phyloP scores from a whole-genome alignment of 2,888 invertebrate genomes.

The Strigamia crassipes region DNA sequence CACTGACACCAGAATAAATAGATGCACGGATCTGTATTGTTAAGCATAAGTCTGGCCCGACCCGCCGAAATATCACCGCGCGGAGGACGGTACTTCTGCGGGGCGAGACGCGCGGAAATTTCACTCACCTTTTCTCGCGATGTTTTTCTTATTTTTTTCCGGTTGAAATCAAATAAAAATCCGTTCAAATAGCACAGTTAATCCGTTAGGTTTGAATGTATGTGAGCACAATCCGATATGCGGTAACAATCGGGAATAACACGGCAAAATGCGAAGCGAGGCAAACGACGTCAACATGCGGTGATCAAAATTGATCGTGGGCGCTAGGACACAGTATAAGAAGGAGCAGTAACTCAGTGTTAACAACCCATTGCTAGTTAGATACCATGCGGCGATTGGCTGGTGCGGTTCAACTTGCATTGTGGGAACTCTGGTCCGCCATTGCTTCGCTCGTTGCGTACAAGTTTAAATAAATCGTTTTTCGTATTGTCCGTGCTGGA shows the following conservation, averaged over 20 bases:
- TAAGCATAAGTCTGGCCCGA: neutral
- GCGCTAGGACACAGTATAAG: neutral
- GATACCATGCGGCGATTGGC: too few relatives aligned
- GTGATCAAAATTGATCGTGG: slow-evolving; percentile 34
- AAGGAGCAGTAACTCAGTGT: too few relatives aligned
- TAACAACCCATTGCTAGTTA: too few relatives aligned
- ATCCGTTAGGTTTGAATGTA: neutral
- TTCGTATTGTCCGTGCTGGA: too few relatives aligned
- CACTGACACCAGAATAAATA: neutral
- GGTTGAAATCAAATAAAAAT: neutral
- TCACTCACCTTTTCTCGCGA: neutral
- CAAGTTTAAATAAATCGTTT: too few relatives aligned
- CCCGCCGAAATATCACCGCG: neutral
- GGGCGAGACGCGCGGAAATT: neutral
- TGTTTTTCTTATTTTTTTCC: neutral
- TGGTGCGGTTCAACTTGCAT: too few relatives aligned
- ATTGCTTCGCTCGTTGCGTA: too few relatives aligned
- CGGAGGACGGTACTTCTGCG: too few relatives aligned
- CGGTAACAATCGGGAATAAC: neutral
- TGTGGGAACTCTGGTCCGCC: too few relatives aligned
- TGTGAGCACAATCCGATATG: neutral
- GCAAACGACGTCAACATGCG: slow-evolving; percentile 14
- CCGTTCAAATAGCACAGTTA: neutral
- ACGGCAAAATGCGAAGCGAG: slow-evolving; percentile 23
- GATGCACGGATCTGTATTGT: neutral